Conservation (phyloP, 1,140 invertebrate genomes). For the Drosophila truncata region DNA sequence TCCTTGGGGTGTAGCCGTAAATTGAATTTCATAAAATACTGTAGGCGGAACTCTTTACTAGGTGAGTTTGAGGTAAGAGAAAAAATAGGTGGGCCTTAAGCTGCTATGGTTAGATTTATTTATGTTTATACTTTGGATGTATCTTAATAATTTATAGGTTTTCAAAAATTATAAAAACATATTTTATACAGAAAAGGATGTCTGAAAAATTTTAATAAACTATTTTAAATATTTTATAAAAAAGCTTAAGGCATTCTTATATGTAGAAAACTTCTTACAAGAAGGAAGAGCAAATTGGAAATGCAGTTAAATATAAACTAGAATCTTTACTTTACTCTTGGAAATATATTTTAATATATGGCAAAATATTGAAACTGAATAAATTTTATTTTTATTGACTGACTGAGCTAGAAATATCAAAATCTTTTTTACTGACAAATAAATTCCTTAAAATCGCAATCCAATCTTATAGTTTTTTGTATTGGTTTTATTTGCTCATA, state of each 20-base stretch:
- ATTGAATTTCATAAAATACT: slow-evolving; percentile 63
- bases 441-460: background rate
- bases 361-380: no score
- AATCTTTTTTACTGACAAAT: background rate
- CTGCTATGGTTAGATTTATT: background rate
- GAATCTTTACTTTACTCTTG: no score
- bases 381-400: no score
- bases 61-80: background rate
- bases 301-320: no score
- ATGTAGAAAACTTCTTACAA: background rate
- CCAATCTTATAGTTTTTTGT: no score
- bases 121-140: background rate
- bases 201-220: background rate
- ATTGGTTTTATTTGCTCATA: no score
- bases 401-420: no score
- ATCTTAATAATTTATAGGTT: background rate
- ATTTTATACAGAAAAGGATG: background rate
- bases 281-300: background rate
- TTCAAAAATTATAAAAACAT: background rate
- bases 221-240: background rate
- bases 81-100: background rate
- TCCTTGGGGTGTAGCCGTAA: slow-evolving; percentile 51
- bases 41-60: slow-evolving; percentile 7
- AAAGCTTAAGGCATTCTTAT: background rate
- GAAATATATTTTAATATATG: no score